These are phyloP conservation scores for Boleophthalmus pectinirostris DNA, from an alignment of 2,113 vertebrate genomes.

Conservation along the genomic window DNA sequence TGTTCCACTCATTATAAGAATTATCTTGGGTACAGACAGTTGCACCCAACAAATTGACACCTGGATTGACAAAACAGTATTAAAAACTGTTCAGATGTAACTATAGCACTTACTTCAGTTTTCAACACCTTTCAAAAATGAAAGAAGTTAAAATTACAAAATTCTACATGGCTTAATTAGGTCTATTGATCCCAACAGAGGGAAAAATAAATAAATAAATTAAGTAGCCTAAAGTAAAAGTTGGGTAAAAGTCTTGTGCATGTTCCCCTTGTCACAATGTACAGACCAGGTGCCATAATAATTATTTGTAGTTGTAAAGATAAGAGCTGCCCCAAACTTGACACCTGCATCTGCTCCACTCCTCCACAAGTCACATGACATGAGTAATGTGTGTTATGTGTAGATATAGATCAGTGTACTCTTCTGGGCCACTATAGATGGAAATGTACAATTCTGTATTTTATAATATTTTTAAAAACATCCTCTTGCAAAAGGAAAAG, in stretches of 20 bases:
- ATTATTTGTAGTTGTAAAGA: background rate
- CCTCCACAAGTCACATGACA: background rate
- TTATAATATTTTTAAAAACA: background rate
- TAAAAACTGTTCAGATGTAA: background rate
- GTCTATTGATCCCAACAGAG: too few relatives aligned
- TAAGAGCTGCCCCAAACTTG: background rate
- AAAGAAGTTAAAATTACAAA: background rate
- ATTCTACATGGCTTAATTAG: too few relatives aligned
- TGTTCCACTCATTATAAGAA: background rate
- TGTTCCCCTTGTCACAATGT: background rate
- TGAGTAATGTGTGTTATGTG: background rate
- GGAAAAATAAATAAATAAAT: too few relatives aligned
- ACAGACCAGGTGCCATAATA: background rate
- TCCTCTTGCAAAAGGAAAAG: background rate
- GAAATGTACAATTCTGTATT: background rate
- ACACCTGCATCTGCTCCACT: background rate
- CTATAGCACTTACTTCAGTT: slow-evolving; percentile 1
- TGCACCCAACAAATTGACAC: background rate
- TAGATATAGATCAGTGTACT: background rate
- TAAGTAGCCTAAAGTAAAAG: too few relatives aligned
- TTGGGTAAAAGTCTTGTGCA: too few relatives aligned
- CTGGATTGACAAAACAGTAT: background rate
- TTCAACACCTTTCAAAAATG: background rate
- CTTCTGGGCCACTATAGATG: background rate
- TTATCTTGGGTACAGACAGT: background rate